Evolutionary conservation across 2,113 vertebrate genomes (phyloP).

Genomic region (Campylomormyrus numenius): DNA sequence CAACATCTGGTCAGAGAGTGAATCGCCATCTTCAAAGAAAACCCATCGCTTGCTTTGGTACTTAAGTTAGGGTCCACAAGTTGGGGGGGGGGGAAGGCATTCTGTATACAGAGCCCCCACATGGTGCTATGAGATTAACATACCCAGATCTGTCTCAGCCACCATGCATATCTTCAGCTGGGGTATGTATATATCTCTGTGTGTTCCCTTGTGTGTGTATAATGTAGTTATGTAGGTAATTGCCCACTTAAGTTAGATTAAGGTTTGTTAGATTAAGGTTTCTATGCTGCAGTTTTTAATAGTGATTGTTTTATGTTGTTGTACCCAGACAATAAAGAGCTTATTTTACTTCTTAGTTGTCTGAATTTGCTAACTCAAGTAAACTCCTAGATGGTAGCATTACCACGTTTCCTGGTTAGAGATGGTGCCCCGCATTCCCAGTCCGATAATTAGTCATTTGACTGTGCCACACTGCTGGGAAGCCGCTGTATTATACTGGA

Average conservation of each 20-base stretch:
- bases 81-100: not conserved
- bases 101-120: not conserved
- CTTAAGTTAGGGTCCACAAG: not conserved
- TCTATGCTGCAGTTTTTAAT: not conserved
- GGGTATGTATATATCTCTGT: not conserved
- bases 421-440: not conserved
- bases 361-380: not conserved
- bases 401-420: not conserved
- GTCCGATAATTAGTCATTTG: not conserved
- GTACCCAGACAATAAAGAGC: not conserved
- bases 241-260: not conserved
- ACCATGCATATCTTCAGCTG: not conserved
- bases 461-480: not conserved
- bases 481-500: not conserved
- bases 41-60: not conserved
- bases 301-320: not conserved
- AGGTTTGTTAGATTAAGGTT: too few relatives aligned
- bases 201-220: not conserved
- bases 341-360: not conserved
- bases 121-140: not conserved
- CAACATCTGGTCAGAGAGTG: not conserved
- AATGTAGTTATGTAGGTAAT: not conserved
- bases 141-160: not conserved
- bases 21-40: not conserved
- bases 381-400: not conserved